A percentile compares a stretch with the other conserved stretches of the same genome.
phyloP scores from a whole-genome alignment of 2,888 invertebrate genomes.

The Meganola albula region DNA sequence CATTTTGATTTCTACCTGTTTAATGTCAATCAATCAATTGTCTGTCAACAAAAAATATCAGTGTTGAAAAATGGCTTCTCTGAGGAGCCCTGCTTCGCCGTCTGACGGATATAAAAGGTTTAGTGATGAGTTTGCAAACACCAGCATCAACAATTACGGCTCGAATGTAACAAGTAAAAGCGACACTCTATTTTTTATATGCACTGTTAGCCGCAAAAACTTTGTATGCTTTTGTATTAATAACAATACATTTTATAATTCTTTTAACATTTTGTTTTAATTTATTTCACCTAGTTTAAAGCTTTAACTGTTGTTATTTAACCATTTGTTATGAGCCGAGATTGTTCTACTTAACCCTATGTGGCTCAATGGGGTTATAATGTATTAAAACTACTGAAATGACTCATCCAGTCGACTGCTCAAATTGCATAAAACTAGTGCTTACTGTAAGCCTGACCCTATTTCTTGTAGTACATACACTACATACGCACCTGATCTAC shows the following conservation, averaged over 20 bases:
- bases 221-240: slow-evolving; percentile 63
- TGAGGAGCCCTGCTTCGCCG: slow-evolving; percentile 77
- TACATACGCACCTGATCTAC: slow-evolving; percentile 14
- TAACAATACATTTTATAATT: slow-evolving; percentile 68
- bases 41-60: slow-evolving; percentile 46
- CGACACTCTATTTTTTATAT: slow-evolving; percentile 60
- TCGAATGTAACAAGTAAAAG: slow-evolving; percentile 79
- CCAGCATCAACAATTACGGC: slow-evolving; percentile 79
- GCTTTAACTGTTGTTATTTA: slow-evolving; percentile 32
- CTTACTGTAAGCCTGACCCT: slow-evolving; percentile 31
- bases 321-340: slow-evolving; percentile 24
- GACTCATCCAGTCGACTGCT: no score
- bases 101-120: slow-evolving; percentile 81
- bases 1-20: no score
- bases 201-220: slow-evolving; percentile 67
- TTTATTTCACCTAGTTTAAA: slow-evolving; percentile 45
- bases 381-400: no score
- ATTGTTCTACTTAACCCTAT: slow-evolving; percentile 43
- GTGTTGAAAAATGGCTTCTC: slow-evolving; percentile 73
- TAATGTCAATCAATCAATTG: slow-evolving; percentile 19
- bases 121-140: slow-evolving; percentile 78
- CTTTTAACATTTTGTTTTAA: slow-evolving; percentile 68
- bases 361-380: no score
- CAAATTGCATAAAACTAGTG: slow-evolving; percentile 41
- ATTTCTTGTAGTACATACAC: slow-evolving; percentile 20